These are phyloP conservation scores for Lota lota DNA, from an alignment of 2,113 vertebrate species.

Conservation along the genomic window DNA sequence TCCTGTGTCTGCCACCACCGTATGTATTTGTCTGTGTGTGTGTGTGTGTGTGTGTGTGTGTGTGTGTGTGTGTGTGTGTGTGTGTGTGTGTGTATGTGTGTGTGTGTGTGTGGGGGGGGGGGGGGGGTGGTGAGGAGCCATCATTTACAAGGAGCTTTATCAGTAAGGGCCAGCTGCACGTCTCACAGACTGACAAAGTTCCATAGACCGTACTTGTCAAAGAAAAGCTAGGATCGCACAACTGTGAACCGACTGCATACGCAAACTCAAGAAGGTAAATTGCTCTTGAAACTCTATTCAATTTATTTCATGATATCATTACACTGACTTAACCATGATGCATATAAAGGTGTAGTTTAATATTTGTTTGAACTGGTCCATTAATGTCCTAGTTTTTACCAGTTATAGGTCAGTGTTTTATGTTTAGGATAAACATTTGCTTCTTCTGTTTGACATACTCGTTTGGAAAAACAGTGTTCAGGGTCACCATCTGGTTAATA, in stretches of 20 bases:
- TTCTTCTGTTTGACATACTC: background rate
- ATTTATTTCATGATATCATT: no score
- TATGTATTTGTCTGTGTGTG: background rate
- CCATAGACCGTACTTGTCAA: no score
- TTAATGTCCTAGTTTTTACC: no score
- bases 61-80: background rate
- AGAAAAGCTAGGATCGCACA: no score
- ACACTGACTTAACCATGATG: no score
- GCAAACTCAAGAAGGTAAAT: no score
- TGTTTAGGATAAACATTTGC: background rate
- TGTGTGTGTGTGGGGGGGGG: background rate
- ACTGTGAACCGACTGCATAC: no score
- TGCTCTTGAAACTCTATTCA: no score
- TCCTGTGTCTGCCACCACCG: background rate
- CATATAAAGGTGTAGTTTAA: no score
- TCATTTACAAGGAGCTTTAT: conserved; percentile 54
- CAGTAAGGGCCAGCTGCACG: conserved; percentile 60
- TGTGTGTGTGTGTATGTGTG: conserved; percentile 3
- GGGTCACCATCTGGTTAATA: background rate
- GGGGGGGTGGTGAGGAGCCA: no score
- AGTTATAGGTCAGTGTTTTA: background rate
- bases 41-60: background rate
- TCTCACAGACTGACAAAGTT: background rate
- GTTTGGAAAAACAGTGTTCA: background rate
- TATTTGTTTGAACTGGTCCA: no score